Base-by-base conservation (phyloP, 2,113 vertebrate genomes). In the Daubentonia madagascariensis region DNA sequence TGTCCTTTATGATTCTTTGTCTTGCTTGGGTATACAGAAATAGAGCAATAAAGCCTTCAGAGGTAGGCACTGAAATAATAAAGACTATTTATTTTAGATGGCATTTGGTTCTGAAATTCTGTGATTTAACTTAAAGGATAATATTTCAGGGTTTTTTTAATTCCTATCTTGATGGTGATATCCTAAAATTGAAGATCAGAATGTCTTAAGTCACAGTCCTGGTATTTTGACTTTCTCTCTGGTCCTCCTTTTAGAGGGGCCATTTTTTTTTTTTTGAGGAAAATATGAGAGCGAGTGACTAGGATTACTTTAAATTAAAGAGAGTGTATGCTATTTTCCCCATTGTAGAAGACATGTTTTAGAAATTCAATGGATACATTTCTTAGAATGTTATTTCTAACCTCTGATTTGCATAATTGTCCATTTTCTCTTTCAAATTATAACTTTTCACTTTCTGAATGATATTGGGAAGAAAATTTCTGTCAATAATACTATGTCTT, bases 91-190 rank as follows among this genome's bases (percentile, higher is more conserved):
- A 32, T 79, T 91, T 93, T 79, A 81, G 50, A 43, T 91, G 28
- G 16, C 50, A 48, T 91, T 89, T 5, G 37, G 28, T 93, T 95
- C 50, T 91, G 76, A 96, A 93, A 86, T 89, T 93, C 43, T 63
- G 37, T 93, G 88, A 70, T 79, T 86, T 85, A 52, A 22, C 23
- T n/a, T 61, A 50, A 88, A 45, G 18, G 37, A 8, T 30, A 45
- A 30, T 43, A 80, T 68, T 96, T 91, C 23, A 13, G 3, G 28
- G 0, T 35, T 48, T 45, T 45, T n/a, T n/a, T 7, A 8, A 1
- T 32, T 3, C 28, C 43, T 63, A 2, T 94, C 25, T 87, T 52
- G 37, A 30, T 87, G 78, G 14, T 79, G 35, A 43, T 84, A n/a
- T 17, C 50, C 45, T 84, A 30, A 80, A 59, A 50, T 23, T 20